Evolutionary conservation across 2,888 invertebrate species (phyloP), one percentile per base, ranked within the genome.

Genomic region (Sceliomorpha sp.): DNA sequence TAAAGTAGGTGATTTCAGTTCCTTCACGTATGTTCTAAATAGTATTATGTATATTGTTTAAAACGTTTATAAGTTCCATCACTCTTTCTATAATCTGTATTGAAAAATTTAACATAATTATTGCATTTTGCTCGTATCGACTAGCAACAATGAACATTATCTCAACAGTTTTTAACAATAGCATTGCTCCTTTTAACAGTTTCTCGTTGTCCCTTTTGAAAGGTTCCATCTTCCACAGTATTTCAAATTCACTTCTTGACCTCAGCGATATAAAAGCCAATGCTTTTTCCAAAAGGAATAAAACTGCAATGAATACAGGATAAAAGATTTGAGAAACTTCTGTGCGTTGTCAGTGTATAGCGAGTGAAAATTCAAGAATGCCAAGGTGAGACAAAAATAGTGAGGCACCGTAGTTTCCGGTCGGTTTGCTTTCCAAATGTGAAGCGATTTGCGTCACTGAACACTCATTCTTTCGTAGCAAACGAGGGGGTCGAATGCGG

Each of bases 401-500:
- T 26, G 15, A 29, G 40, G 44, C 31, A 48, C 29, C 36, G 48
- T 58, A 50, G 58, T 67, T 71, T 71, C 63, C 70, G 48, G 62
- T 67, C 45, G 53, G 59, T 68, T 71, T 68, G 55, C 37, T 32
- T 31, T 29, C 20, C 50, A 47, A 67, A 59, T 42, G 34, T 20
- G 37, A 32, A 40, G 14, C 44, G 48, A 55, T 69, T 53, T 64
- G 51, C 68, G 48, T 51, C 56, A 50, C 42, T 50, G 58, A 62
- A 34, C 56, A 56, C 50, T 47, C 51, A 66, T 72, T 72, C 64
- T 72, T 68, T 64, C 55, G 56, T 47, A 14, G 59, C 24, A 48
- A 63, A 55, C 47, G 58, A 58, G 39, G 48, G 47, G 51, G 72
- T 60, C 45, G 60, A 66, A 42, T 26, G 45, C 15, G 9, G 29